phyloP scores from a whole-genome alignment of 2,797 vertebrate genomes.

The Lepidocolaptes lacrymiger region DNA sequence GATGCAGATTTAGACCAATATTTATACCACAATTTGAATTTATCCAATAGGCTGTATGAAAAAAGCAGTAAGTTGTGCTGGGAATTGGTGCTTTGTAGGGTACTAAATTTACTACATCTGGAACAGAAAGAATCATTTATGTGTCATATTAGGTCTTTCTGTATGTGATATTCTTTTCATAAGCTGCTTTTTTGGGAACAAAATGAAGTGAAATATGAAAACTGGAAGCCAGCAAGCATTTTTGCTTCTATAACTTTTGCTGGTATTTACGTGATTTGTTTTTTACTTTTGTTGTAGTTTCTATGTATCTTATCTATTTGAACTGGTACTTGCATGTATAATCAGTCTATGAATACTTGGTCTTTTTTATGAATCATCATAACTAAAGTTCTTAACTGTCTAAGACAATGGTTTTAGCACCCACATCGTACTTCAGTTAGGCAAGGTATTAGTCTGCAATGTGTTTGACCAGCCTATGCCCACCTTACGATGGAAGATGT shows the following conservation, averaged over 20 bases:
- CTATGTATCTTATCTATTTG: background rate
- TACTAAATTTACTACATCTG: background rate
- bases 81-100: background rate
- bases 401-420: background rate
- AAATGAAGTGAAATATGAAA: background rate
- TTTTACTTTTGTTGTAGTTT: background rate
- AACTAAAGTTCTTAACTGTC: background rate
- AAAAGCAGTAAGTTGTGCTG: background rate
- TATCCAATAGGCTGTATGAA: background rate
- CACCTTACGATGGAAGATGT: background rate
- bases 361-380: background rate
- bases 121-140: background rate
- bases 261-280: background rate
- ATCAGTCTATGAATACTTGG: background rate
- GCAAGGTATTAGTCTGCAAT: background rate
- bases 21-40: background rate
- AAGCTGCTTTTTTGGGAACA: background rate
- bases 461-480: background rate
- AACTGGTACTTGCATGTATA: background rate
- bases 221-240: background rate
- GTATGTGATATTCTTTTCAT: background rate
- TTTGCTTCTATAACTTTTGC: background rate
- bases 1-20: background rate
- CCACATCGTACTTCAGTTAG: background rate
- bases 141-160: background rate